Conservation (phyloP, 1,140 invertebrate genomes). For the Uloborus diversus region DNA sequence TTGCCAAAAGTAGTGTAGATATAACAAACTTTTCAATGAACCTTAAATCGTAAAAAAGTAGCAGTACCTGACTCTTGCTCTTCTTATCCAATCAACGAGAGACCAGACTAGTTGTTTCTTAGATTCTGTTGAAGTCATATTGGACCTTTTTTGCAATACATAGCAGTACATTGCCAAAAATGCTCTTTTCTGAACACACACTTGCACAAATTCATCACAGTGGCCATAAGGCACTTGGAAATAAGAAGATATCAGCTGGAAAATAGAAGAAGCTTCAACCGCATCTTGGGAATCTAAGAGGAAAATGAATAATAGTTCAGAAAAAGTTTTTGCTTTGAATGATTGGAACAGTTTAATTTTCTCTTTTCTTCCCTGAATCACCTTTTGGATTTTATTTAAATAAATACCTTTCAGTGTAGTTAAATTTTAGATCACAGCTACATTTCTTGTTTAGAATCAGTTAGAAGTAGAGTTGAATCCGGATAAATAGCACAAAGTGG, state of each 20-base stretch:
- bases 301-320: not conserved
- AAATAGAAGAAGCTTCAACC: constrained; percentile 11
- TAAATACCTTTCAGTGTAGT: no score
- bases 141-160: not conserved
- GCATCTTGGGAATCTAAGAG: constrained; percentile 10
- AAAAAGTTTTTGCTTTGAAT: no score
- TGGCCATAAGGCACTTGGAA: constrained; percentile 1
- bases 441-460: no score
- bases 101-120: constrained; percentile 8
- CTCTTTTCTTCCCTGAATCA: no score
- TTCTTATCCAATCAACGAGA: constrained; percentile 24
- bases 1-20: no score
- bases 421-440: no score
- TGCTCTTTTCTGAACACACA: constrained; percentile 13
- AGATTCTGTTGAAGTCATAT: not conserved
- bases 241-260: constrained; percentile 5
- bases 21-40: no score
- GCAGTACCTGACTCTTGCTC: not conserved
- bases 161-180: constrained; percentile 20
- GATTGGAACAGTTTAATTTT: no score
- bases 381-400: no score
- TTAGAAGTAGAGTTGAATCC: no score
- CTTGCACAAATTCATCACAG: constrained; percentile 14
- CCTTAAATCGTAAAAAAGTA: no score
- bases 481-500: no score